These are phyloP conservation scores for Ichneumoninae sp. DNA, from an alignment of 2,888 invertebrate genomes.

Conservation along the genomic window DNA sequence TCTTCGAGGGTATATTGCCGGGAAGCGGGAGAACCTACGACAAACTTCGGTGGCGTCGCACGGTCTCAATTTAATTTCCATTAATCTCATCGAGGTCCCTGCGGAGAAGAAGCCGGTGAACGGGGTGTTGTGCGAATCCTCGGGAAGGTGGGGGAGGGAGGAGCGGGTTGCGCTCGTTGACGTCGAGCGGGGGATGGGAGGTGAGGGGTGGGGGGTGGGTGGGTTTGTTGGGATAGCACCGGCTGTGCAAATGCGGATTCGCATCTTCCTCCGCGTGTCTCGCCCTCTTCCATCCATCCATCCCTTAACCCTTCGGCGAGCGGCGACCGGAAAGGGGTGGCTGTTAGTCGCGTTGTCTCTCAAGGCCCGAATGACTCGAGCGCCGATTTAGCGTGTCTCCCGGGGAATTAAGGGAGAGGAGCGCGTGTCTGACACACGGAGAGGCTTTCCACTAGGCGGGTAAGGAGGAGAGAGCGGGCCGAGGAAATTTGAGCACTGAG, in stretches of 20 bases:
- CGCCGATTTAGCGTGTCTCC: slow-evolving; percentile 41
- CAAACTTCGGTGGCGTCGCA: slow-evolving; percentile 65
- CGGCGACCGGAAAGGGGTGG: slow-evolving; percentile 21
- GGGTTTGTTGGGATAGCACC: slow-evolving; percentile 61
- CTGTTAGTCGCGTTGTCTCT: slow-evolving; percentile 31
- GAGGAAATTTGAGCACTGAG: not conserved
- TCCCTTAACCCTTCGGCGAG: slow-evolving; percentile 3
- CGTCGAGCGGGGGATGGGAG: slow-evolving; percentile 11
- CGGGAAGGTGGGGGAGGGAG: not conserved
- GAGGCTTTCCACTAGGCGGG: slow-evolving; percentile 35
- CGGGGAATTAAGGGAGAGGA: slow-evolving; percentile 36
- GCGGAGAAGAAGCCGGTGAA: slow-evolving; percentile 22
- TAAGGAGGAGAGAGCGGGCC: not conserved
- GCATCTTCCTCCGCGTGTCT: slow-evolving; percentile 19
- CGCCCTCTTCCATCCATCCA: not conserved
- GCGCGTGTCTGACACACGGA: slow-evolving; percentile 10
- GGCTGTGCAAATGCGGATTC: slow-evolving; percentile 61
- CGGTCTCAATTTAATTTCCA: slow-evolving; percentile 71
- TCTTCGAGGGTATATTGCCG: slow-evolving; percentile 47
- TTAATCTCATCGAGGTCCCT: slow-evolving; percentile 70
- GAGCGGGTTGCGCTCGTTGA: slow-evolving; percentile 1
- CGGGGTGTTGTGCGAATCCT: not conserved
- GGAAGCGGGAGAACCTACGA: slow-evolving; percentile 41
- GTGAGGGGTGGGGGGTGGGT: slow-evolving; percentile 11
- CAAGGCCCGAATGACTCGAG: slow-evolving; percentile 8